These are phyloP conservation scores for Trichomalopsis sarcophagae DNA, from an alignment of 1,140 invertebrate species.

Conservation along the genomic window DNA sequence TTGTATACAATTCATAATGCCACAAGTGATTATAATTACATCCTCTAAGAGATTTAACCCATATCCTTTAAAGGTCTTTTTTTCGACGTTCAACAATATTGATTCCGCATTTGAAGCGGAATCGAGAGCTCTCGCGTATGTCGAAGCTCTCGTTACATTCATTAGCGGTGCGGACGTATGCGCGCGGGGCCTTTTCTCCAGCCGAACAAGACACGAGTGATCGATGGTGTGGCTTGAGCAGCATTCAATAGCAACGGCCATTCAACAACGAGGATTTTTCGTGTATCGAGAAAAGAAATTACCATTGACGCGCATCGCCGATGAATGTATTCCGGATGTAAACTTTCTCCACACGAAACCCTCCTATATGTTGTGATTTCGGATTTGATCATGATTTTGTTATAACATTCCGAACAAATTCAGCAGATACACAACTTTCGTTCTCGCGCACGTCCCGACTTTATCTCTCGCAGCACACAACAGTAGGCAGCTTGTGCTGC, in stretches of 20 bases:
- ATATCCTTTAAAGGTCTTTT: background rate
- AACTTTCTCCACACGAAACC: background rate
- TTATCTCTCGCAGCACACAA: background rate
- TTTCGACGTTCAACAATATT: background rate
- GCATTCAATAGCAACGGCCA: background rate
- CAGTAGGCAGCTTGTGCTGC: background rate
- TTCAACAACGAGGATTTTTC: background rate
- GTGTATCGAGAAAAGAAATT: background rate
- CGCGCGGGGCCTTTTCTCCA: background rate
- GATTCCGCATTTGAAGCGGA: background rate
- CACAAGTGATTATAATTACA: background rate
- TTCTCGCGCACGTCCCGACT: background rate
- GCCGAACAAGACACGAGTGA: background rate
- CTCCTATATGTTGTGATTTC: too few species aligned
- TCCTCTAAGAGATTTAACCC: background rate
- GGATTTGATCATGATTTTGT: too few species aligned
- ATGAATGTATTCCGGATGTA: background rate
- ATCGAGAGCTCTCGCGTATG: background rate
- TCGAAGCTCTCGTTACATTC: background rate
- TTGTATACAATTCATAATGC: background rate
- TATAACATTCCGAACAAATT: too few species aligned
- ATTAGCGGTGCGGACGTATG: background rate
- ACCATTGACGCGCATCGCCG: background rate
- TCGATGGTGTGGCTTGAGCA: background rate
- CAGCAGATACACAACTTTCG: too few species aligned